These are phyloP conservation scores for Polia nebulosa DNA, from an alignment of 2,888 invertebrate species.

Conservation along the genomic window DNA sequence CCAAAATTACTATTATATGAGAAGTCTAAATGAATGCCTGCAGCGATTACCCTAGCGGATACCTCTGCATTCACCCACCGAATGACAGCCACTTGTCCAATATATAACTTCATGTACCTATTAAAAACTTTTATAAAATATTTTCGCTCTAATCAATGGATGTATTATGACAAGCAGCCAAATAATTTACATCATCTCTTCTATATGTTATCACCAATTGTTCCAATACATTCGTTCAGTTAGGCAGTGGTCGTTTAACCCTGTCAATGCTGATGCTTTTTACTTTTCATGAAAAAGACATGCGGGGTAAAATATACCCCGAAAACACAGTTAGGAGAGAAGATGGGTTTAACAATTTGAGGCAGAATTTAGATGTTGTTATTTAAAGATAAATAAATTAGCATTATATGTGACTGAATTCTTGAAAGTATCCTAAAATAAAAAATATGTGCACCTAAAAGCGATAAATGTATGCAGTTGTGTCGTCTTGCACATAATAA, in stretches of 20 bases:
- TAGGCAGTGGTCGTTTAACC: conserved; percentile 70
- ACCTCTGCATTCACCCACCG: background rate
- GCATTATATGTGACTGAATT: conserved; percentile 22
- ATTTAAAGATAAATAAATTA: conserved; percentile 24
- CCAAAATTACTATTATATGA: background rate
- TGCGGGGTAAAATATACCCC: conserved; percentile 38
- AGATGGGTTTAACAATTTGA: background rate
- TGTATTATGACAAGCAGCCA: conserved; percentile 79
- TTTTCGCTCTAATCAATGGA: conserved; percentile 83
- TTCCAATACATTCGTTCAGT: conserved; percentile 72
- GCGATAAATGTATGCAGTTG: conserved; percentile 6
- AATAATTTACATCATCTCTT: conserved; percentile 82
- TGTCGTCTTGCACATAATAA: conserved; percentile 29
- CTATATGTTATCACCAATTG: conserved; percentile 83
- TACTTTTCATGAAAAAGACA: conserved; percentile 8
- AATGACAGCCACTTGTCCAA: conserved; percentile 18
- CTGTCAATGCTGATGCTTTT: conserved; percentile 54
- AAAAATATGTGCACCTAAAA: conserved; percentile 3
- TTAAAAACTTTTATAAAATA: conserved; percentile 56
- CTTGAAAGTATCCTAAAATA: background rate
- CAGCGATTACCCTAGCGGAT: background rate
- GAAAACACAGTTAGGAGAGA: background rate
- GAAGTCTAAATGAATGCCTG: background rate
- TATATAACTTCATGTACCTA: no score
- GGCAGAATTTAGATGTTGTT: background rate